These are phyloP conservation scores for Tachina grossa DNA, from an alignment of 2,888 invertebrate species.

Conservation along the genomic window DNA sequence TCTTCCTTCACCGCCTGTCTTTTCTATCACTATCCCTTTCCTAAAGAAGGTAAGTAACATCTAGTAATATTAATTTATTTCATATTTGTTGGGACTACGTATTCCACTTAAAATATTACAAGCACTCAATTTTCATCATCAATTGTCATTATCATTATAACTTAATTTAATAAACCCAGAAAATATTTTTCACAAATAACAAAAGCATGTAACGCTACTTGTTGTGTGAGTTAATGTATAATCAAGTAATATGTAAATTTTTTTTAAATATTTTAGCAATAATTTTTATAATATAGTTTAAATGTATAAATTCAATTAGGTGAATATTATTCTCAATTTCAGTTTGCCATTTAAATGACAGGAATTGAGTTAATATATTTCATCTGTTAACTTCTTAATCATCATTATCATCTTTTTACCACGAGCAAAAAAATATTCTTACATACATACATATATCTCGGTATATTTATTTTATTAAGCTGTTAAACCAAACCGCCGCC, in stretches of 20 bases:
- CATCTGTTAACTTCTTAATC: too few species aligned
- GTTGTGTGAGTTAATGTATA: not conserved
- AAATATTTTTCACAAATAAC: not conserved
- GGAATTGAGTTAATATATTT: too few species aligned
- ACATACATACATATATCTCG: too few species aligned
- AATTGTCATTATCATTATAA: slow-evolving; percentile 38
- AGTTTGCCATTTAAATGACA: too few species aligned
- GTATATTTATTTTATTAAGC: slow-evolving; percentile 2
- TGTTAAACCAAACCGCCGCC: not conserved
- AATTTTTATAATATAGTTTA: not conserved
- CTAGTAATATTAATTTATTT: not conserved
- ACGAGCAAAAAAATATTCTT: not conserved
- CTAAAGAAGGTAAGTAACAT: too few species aligned
- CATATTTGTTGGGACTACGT: not conserved
- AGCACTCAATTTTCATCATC: slow-evolving; percentile 36
- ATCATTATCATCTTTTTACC: too few species aligned
- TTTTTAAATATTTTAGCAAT: not conserved
- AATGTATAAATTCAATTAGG: not conserved
- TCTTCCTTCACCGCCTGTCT: too few species aligned
- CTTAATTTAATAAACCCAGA: slow-evolving; percentile 35
- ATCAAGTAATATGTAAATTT: not conserved
- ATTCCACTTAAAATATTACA: not conserved
- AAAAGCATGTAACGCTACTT: not conserved
- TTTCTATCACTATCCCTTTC: too few species aligned
- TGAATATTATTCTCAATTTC: too few species aligned